Base-by-base conservation (phyloP, 92 coral and sea anemone genomes). In the Metridium senile region DNA sequence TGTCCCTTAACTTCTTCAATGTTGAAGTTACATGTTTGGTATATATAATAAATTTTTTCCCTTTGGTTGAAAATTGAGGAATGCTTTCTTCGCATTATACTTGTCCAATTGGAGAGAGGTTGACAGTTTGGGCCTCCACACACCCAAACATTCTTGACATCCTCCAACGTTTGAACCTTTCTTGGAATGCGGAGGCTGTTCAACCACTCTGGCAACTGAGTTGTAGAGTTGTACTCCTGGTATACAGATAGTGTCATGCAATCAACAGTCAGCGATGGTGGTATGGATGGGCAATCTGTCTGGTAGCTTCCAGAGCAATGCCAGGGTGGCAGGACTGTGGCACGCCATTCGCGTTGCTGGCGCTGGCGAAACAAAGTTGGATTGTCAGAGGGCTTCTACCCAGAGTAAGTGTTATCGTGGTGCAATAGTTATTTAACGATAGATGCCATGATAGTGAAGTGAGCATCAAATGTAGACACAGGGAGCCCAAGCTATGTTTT, bases 51-150 rank as follows among this genome's bases (percentile, higher is more conserved):
- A 8, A 82, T 70, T 27, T 33, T 58, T 27, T 82, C 74, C 54
- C 87, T 58, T 68, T 82, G 87, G 70, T 74, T 82, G 30, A 51
- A 82, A 43, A 82, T 53, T 29, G 87, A 83, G 29, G 83, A 54
- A 49, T 83, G 81, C 63, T 83, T 76, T 71, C 83, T 70, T 61
- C 87, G 26, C 87, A 76, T 83, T 29, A 28, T 32, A 2, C 43
- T 47, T 39, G 82, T 83, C 87, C 82, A 76, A 43, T 83, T 67
- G 51, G 56, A 59, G 16, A 83, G 72, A 52, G 75, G 83, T 30
- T 83, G 87, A 34, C 87, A 83, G 69, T 83, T 67, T 27, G 27
- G 62, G 56, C 74, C 39, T 20, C 82, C 87, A 66, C 59, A 49
- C 59, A 76, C 87, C 87, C 82, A 83, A 13, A 76, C 62, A 0